These are phyloP conservation scores for Limosa lapponica DNA, from an alignment of 2,797 vertebrate genomes.

Conservation along the genomic window DNA sequence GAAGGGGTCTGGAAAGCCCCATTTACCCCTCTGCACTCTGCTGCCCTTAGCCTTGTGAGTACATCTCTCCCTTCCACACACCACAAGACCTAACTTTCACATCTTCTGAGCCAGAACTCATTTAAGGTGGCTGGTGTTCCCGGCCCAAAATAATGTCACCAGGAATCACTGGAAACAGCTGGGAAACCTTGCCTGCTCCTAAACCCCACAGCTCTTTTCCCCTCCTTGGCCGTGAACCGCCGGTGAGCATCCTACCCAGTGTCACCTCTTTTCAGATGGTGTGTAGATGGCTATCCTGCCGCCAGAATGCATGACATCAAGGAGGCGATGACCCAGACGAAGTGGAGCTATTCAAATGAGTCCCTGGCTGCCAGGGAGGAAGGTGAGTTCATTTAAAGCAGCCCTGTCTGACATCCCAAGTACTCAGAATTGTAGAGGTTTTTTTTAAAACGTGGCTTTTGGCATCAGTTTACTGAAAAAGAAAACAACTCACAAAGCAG, in stretches of 20 bases:
- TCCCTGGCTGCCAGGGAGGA: neutral
- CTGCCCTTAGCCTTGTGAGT: neutral
- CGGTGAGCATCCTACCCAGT: neutral
- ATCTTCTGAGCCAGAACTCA: neutral
- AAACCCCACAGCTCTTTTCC: neutral
- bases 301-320: neutral
- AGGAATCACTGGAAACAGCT: neutral
- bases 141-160: neutral
- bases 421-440: neutral
- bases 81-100: neutral
- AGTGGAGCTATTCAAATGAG: neutral
- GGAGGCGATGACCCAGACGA: slow-evolving; percentile 25
- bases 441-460: neutral
- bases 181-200: neutral
- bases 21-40: neutral
- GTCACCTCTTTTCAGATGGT: neutral
- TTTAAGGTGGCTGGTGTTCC: neutral
- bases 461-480: neutral
- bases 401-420: neutral
- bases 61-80: neutral
- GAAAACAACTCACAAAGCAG: neutral
- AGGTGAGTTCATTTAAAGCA: neutral
- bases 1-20: neutral
- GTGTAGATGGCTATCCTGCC: rapidly evolving
- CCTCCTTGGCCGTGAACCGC: rapidly evolving